These are phyloP conservation scores for Notocelia uddmanniana DNA, from an alignment of 2,888 invertebrate genomes.

Conservation along the genomic window DNA sequence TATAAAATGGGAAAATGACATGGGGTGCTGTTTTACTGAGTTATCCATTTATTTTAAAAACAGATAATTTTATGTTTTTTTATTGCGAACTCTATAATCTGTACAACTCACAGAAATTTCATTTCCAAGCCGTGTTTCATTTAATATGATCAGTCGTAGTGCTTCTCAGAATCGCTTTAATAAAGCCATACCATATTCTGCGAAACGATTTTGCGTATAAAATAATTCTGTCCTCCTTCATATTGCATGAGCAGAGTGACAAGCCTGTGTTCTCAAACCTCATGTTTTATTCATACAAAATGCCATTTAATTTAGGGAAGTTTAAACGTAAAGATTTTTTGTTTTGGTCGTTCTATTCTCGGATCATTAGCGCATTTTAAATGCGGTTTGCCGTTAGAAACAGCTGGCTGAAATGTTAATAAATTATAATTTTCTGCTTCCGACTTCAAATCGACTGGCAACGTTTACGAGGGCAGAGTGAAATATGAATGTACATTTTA, in stretches of 20 bases:
- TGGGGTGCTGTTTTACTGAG: background rate
- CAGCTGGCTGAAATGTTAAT: too few relatives aligned
- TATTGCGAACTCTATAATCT: background rate
- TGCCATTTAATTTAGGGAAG: slow-evolving; percentile 38
- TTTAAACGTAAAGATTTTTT: slow-evolving; percentile 42
- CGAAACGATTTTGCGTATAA: slow-evolving; percentile 41
- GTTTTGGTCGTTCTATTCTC: slow-evolving; percentile 32
- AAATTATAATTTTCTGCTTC: background rate
- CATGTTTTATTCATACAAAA: slow-evolving; percentile 52
- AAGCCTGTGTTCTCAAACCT: slow-evolving; percentile 45
- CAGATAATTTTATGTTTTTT: background rate
- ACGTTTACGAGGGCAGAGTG: background rate
- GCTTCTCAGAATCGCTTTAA: slow-evolving; percentile 22
- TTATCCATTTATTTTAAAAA: background rate
- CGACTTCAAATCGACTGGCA: background rate
- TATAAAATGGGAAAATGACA: too few relatives aligned
- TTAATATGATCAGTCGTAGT: background rate
- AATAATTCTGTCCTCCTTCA: slow-evolving; percentile 50
- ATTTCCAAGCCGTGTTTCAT: slow-evolving; percentile 18
- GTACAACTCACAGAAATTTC: background rate
- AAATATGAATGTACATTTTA: background rate
- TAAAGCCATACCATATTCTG: slow-evolving; percentile 35
- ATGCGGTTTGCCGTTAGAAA: slow-evolving; percentile 2
- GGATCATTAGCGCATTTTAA: slow-evolving; percentile 35
- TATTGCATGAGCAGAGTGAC: slow-evolving; percentile 51